phyloP scores from a whole-genome alignment of 2,888 invertebrate genomes.

The Tholera decimalis region DNA sequence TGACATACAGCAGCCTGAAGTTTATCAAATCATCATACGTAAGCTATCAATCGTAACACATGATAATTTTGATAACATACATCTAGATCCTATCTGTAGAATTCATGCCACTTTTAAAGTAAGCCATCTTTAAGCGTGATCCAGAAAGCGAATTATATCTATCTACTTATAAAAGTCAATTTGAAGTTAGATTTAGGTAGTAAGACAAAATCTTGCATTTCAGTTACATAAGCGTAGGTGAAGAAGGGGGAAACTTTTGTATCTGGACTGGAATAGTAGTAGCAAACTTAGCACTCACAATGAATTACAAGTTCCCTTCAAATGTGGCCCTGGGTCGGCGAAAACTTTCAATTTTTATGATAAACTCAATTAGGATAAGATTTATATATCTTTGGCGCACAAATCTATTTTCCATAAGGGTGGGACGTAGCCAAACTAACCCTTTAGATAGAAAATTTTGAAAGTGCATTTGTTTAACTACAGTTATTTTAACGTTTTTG shows the following conservation, averaged over 20 bases:
- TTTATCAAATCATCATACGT: conserved; percentile 7
- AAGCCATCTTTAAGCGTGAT: not conserved
- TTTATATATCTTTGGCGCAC: conserved; percentile 83
- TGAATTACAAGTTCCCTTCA: conserved; percentile 90
- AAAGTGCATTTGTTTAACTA: conserved; percentile 75
- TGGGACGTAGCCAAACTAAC: conserved; percentile 61
- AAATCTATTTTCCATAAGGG: conserved; percentile 74
- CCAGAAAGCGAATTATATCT: conserved; percentile 1
- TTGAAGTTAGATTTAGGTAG: not conserved
- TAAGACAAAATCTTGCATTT: conserved; percentile 32
- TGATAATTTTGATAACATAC: conserved; percentile 25
- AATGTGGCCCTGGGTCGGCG: conserved; percentile 81
- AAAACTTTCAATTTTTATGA: conserved; percentile 91
- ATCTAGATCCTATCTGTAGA: conserved; percentile 2
- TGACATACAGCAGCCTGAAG: not conserved
- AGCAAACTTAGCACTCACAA: conserved; percentile 89
- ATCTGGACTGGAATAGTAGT: conserved; percentile 79
- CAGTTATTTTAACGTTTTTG: conserved; percentile 70
- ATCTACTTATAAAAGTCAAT: not conserved
- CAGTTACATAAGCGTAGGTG: conserved; percentile 81
- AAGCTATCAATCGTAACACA: conserved; percentile 21
- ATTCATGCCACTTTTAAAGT: conserved; percentile 3
- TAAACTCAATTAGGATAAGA: conserved; percentile 88
- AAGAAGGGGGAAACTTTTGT: conserved; percentile 82
- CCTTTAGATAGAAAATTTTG: conserved; percentile 79